These are phyloP conservation scores for Zophobas atratus DNA, from an alignment of 1,140 invertebrate species.

Conservation along the genomic window DNA sequence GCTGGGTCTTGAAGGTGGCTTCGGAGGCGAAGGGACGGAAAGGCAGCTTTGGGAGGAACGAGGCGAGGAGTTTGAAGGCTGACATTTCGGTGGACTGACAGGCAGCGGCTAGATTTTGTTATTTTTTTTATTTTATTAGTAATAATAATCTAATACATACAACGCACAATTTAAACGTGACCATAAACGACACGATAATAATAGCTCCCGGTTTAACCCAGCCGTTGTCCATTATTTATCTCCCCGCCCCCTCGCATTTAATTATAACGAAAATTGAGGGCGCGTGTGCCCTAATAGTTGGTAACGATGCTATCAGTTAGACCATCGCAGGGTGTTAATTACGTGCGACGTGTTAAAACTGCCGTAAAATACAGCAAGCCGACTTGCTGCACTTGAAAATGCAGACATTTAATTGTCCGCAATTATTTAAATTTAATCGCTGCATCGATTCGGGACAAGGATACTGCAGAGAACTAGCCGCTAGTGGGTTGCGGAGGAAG, in stretches of 20 bases:
- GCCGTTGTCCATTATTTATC: conserved; percentile 26
- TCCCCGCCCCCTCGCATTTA: conserved; percentile 17
- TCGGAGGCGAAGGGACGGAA: no score
- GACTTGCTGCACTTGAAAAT: background rate
- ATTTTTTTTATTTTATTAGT: no score
- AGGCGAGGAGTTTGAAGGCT: no score
- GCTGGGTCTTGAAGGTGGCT: no score
- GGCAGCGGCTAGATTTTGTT: no score
- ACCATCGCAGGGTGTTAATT: conserved; percentile 19
- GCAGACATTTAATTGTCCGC: conserved; percentile 14
- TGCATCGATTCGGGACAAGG: background rate
- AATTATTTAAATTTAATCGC: conserved; percentile 29
- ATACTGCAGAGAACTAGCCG: background rate
- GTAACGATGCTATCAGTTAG: conserved; percentile 39
- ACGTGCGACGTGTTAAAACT: conserved; percentile 23
- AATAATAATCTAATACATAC: no score
- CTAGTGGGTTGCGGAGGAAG: conserved; percentile 11
- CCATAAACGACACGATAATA: no score
- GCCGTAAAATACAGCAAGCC: conserved; percentile 5
- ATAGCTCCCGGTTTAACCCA: no score
- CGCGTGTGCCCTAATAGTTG: conserved; percentile 28
- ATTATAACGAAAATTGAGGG: conserved; percentile 39
- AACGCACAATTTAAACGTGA: no score
- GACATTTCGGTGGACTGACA: no score
- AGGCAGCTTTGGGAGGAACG: no score